phyloP scores from a whole-genome alignment of 2,797 vertebrate species.

The Chanos chanos region DNA sequence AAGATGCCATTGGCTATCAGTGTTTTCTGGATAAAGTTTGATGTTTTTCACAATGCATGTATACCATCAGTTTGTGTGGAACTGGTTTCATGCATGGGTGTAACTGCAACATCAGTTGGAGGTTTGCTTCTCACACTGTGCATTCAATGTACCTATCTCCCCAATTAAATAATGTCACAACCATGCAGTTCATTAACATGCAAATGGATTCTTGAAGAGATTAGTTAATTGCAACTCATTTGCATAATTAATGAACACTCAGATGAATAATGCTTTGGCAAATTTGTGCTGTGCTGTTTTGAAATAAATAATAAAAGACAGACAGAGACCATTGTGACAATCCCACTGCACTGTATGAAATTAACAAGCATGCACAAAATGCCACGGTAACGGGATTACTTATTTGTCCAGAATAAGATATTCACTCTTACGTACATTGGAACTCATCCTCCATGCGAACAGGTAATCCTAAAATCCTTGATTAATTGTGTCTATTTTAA shows the following conservation, averaged over 20 bases:
- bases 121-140: constrained; percentile 43
- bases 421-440: too few relatives aligned
- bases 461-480: too few relatives aligned
- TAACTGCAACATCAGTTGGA: constrained; percentile 15
- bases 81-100: constrained; percentile 10
- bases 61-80: constrained; percentile 18
- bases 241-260: constrained; percentile 95
- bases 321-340: constrained; percentile 73
- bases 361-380: constrained; percentile 69
- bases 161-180: constrained; percentile 88
- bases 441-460: too few relatives aligned
- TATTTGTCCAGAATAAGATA: constrained; percentile 20
- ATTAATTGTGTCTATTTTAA: too few relatives aligned
- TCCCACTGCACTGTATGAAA: constrained; percentile 76
- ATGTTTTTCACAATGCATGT: too few relatives aligned
- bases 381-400: constrained; percentile 16
- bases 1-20: too few relatives aligned
- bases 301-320: constrained; percentile 91
- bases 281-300: constrained; percentile 82
- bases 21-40: too few relatives aligned
- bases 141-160: constrained; percentile 79
- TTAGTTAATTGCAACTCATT: constrained; percentile 93
- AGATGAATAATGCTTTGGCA: constrained; percentile 88
- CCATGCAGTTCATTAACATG: constrained; percentile 89
- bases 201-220: constrained; percentile 85